Conservation (phyloP, 2,888 invertebrate species). For the Sialis lutaria region DNA sequence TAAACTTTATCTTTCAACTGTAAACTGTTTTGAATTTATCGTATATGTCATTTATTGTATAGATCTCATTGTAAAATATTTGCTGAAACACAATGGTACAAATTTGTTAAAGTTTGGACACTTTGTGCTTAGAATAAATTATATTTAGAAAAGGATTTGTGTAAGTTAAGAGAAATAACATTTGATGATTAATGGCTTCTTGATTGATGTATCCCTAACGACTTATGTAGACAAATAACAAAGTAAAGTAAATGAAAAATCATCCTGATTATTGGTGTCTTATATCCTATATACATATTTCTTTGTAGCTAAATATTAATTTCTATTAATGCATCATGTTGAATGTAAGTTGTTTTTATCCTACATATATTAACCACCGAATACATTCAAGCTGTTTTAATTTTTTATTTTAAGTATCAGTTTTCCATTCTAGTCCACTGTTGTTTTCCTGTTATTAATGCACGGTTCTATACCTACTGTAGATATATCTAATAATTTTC, state of each 20-base stretch:
- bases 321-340: slow-evolving; percentile 3
- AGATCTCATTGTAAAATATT: not conserved
- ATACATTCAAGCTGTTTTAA: too few relatives aligned
- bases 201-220: slow-evolving; percentile 5
- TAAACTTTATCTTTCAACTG: not conserved
- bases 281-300: slow-evolving; percentile 9
- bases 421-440: too few relatives aligned
- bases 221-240: slow-evolving; percentile 5
- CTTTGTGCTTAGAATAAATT: not conserved
- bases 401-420: too few relatives aligned
- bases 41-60: not conserved
- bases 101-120: too few relatives aligned
- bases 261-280: slow-evolving; percentile 21
- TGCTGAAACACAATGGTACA: not conserved
- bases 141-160: not conserved
- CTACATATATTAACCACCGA: too few relatives aligned
- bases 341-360: too few relatives aligned
- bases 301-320: slow-evolving; percentile 1
- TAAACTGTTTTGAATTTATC: too few relatives aligned
- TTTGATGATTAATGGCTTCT: slow-evolving; percentile 1
- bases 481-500: too few relatives aligned
- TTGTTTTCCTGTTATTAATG: too few relatives aligned
- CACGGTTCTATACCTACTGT: too few relatives aligned
- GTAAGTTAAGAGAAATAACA: not conserved
- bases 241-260: slow-evolving; percentile 13